A percentile compares a stretch with the other conserved stretches of the same genome.
These are phyloP conservation scores for Nudaria mundana DNA, from an alignment of 2,888 invertebrate species.

Conservation along the genomic window DNA sequence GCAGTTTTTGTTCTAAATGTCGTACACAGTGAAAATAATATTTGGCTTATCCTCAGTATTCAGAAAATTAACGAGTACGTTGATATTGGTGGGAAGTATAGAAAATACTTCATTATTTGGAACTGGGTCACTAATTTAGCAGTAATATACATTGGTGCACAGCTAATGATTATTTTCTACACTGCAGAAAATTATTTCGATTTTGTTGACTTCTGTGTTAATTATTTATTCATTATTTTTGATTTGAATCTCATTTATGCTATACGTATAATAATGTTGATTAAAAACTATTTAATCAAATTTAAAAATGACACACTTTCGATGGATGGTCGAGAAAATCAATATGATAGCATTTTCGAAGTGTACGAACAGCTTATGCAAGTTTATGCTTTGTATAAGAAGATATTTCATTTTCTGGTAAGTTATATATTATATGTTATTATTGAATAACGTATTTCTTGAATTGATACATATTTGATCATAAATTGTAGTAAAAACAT, in stretches of 20 bases:
- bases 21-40: slow-evolving; percentile 1
- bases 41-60: slow-evolving; percentile 1
- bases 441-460: background rate
- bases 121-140: slow-evolving; percentile 7
- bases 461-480: too few relatives aligned
- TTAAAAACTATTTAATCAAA: slow-evolving; percentile 6
- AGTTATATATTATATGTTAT: background rate
- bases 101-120: background rate
- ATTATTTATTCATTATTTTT: background rate
- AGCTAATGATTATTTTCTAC: background rate
- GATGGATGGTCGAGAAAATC: background rate
- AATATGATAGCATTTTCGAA: background rate
- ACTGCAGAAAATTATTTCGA: background rate
- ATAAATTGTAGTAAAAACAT: too few relatives aligned
- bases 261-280: slow-evolving; percentile 6
- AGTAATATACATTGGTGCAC: background rate
- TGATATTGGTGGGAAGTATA: background rate
- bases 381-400: slow-evolving; percentile 2
- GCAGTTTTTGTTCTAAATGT: background rate
- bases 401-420: slow-evolving; percentile 6
- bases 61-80: background rate
- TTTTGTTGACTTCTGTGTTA: background rate
- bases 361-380: slow-evolving; percentile 1
- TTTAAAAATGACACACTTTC: background rate
- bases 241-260: background rate